phyloP scores from a whole-genome alignment of 2,888 invertebrate genomes.

The Sarcophaga rosellei region DNA sequence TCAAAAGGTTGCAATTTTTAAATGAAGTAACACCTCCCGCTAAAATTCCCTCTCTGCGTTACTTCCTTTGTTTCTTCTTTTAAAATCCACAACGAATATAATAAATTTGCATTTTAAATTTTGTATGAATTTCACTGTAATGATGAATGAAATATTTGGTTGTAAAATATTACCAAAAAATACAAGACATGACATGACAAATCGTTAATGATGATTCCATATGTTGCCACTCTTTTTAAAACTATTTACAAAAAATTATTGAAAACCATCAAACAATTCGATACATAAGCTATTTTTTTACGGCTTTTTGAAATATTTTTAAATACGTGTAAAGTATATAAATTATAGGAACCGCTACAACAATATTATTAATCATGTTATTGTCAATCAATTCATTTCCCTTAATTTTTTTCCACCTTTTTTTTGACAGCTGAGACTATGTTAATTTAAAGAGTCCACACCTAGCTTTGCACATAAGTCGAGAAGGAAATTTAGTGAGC shows the following conservation, averaged over 20 bases:
- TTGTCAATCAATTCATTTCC: neutral
- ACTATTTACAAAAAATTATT: too few relatives aligned
- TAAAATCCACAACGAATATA: neutral
- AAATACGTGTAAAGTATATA: conserved; percentile 36
- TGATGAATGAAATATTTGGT: conserved; percentile 4
- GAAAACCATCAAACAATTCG: too few relatives aligned
- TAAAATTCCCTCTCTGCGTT: neutral
- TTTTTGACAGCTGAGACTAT: too few relatives aligned
- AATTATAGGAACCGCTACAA: conserved; percentile 22
- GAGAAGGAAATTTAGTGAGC: too few relatives aligned
- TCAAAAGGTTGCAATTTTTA: too few relatives aligned
- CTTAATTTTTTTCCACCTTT: too few relatives aligned
- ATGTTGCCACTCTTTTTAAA: too few relatives aligned
- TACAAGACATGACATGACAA: conserved; percentile 10
- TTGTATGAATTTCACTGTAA: neutral
- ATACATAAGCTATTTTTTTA: too few relatives aligned
- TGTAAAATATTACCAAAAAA: conserved; percentile 8
- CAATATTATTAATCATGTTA: conserved; percentile 29
- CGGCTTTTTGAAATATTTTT: conserved; percentile 7
- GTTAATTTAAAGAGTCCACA: too few relatives aligned
- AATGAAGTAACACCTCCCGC: neutral
- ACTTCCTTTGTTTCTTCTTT: conserved; percentile 1
- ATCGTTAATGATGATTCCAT: neutral
- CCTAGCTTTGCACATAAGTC: too few relatives aligned
- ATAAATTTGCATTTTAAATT: conserved; percentile 25